Evolutionary conservation across 2,888 invertebrate species (phyloP), one percentile per base, ranked within the genome.

Genomic region (Lepidocyrtinus sp.): DNA sequence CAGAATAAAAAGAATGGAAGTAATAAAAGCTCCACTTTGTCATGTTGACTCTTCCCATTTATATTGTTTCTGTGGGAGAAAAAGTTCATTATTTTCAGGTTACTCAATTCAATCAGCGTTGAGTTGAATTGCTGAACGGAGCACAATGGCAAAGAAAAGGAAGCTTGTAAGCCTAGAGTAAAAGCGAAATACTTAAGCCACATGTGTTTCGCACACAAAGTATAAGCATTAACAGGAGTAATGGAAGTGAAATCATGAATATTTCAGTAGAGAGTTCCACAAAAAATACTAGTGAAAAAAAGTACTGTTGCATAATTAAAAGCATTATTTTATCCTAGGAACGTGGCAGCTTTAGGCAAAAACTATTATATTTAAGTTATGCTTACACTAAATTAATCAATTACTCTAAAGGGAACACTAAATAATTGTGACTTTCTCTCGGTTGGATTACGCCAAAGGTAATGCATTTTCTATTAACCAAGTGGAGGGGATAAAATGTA

Each of bases 361-460:
- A 68, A 50, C 69, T 69, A 7, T 69, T 68, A 50, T 75, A 63
- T 36, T 36, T 36, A 36, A 36, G 36, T 36, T 36, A 36, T 36
- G 12, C 36, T 36, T 46, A 75, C 75, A 69, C 45, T 75, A 75
- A 75, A 75, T 75, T 75, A 75, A 75, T 75, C 75, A 75, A 75
- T 75, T 75, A 75, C 75, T 68, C 46, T n/a, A n/a, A n/a, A 68
- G 36, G 50, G 59, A 36, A 50, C 45, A 50, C 59, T 70, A 70
- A 70, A 70, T 70, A 36, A 36, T 36, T 12, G 36, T 12, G 36
- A 36, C 36, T 36, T 36, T 36, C 12, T 12, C 36, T 36, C 36
- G n/a, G n/a, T 12, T 36, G 36, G 36, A 36, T 36, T 36, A 36
- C 36, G 5, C 12, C 12, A 36, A 7, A 12, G 36, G 12, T 36